phyloP scores from a whole-genome alignment of 2,888 invertebrate species.

The Pterostichus madidus region DNA sequence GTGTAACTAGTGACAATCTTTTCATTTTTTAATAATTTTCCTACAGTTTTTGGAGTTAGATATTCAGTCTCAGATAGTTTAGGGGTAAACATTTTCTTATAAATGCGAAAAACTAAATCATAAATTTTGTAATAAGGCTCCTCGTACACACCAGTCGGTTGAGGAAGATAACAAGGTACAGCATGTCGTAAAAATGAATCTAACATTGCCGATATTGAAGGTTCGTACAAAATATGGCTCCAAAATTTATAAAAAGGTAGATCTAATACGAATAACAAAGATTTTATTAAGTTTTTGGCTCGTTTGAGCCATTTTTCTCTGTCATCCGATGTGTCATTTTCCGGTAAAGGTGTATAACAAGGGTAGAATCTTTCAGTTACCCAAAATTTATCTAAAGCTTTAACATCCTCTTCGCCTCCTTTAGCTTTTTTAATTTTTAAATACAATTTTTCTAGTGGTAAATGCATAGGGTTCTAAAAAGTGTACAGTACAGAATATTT shows the following conservation, averaged over 20 bases:
- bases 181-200: constrained; percentile 74
- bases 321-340: constrained; percentile 23
- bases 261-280: constrained; percentile 25
- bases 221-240: constrained; percentile 74
- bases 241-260: constrained; percentile 75
- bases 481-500: constrained; percentile 26
- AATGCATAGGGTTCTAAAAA: constrained; percentile 80
- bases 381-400: constrained; percentile 59
- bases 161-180: constrained; percentile 75
- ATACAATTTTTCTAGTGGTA: constrained; percentile 79
- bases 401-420: constrained; percentile 20
- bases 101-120: constrained; percentile 84
- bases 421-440: constrained; percentile 71
- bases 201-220: constrained; percentile 71
- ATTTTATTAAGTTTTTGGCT: constrained; percentile 27
- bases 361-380: constrained; percentile 27
- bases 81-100: constrained; percentile 88
- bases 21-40: constrained; percentile 72
- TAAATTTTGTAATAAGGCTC: constrained; percentile 81
- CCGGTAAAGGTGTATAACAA: constrained; percentile 49
- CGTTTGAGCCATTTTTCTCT: constrained; percentile 30
- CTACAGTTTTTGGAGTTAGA: constrained; percentile 72
- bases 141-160: constrained; percentile 75
- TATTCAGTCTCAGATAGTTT: constrained; percentile 83
- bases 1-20: constrained; percentile 67